A percentile compares a stretch with the other conserved stretches of the same genome.
Conservation (phyloP, 2,888 invertebrate genomes). For the Embidobia sp. region DNA sequence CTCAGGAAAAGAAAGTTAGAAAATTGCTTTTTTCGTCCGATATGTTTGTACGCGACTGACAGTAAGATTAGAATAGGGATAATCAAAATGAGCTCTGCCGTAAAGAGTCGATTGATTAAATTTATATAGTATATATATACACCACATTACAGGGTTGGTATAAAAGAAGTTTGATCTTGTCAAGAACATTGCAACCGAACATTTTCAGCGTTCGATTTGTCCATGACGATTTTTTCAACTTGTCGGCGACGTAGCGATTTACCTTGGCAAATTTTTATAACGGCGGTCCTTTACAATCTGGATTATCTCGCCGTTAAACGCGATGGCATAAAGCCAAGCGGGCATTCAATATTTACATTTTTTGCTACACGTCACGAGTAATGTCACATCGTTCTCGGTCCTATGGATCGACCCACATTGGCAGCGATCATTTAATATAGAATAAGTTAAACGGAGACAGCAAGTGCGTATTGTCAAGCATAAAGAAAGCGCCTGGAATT, state of each 20-base stretch:
- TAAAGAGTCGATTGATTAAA: too few relatives aligned
- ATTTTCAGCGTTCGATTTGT: too few relatives aligned
- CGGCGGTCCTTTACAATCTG: constrained; percentile 7
- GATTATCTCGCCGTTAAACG: constrained; percentile 25
- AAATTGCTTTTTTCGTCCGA: too few relatives aligned
- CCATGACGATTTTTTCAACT: too few relatives aligned
- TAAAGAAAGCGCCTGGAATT: constrained; percentile 64
- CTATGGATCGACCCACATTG: constrained; percentile 50
- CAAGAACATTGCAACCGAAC: too few relatives aligned
- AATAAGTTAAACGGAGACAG: constrained; percentile 53
- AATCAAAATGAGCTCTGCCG: too few relatives aligned
- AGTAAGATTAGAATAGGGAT: too few relatives aligned
- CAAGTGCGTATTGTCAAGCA: constrained; percentile 53
- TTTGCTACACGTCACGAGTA: constrained; percentile 24
- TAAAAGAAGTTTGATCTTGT: too few relatives aligned
- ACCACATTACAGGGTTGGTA: too few relatives aligned
- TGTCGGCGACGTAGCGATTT: constrained; percentile 14
- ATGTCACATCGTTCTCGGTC: constrained; percentile 22
- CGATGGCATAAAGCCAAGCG: constrained; percentile 6
- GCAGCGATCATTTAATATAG: constrained; percentile 44
- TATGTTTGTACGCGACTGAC: too few relatives aligned
- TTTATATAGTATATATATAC: too few relatives aligned
- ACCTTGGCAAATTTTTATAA: constrained; percentile 32
- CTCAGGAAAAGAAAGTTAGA: too few relatives aligned
- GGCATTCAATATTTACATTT: constrained; percentile 33